Percentiles rank a stretch among this genome's conserved stretches.
Conservation (phyloP, 2,797 vertebrate species). For the Chaetophractus vellerosus region DNA sequence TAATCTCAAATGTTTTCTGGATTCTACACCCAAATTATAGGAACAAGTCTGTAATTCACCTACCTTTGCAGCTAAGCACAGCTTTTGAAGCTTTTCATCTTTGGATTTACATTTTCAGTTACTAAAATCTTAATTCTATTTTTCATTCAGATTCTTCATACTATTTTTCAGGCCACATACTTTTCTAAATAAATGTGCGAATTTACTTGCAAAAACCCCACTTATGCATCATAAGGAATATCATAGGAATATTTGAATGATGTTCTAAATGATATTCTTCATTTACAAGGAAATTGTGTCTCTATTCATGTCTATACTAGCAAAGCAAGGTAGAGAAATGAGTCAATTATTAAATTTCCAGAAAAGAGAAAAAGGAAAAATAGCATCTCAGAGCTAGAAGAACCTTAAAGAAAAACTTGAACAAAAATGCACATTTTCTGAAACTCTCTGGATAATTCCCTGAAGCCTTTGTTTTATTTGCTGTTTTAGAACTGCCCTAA, state of each 20-base stretch:
- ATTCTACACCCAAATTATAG: slow-evolving; percentile 35
- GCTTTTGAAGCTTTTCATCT: not conserved
- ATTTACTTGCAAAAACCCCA: slow-evolving; percentile 15
- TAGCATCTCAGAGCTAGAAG: not conserved
- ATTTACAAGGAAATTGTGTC: slow-evolving; percentile 13
- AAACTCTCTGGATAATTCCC: not conserved
- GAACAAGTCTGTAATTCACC: slow-evolving; percentile 12
- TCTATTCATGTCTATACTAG: slow-evolving; percentile 10
- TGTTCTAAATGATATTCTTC: not conserved
- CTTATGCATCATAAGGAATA: not conserved
- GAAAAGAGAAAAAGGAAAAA: not conserved
- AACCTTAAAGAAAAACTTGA: not conserved
- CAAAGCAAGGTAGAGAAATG: slow-evolving; percentile 6
- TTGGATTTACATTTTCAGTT: slow-evolving; percentile 34
- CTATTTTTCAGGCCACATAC: slow-evolving; percentile 31
- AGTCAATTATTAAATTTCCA: slow-evolving; percentile 10
- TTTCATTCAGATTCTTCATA: slow-evolving; percentile 23
- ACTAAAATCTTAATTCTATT: slow-evolving; percentile 17
- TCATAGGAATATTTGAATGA: not conserved
- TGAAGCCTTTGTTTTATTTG: slow-evolving; percentile 22
- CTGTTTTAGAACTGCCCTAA: not conserved
- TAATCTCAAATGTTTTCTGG: not conserved
- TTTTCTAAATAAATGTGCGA: slow-evolving; percentile 34
- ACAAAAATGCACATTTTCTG: slow-evolving; percentile 16
- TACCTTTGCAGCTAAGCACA: not conserved